phyloP scores from a whole-genome alignment of 2,888 invertebrate genomes.

The Agrotis exclamationis region DNA sequence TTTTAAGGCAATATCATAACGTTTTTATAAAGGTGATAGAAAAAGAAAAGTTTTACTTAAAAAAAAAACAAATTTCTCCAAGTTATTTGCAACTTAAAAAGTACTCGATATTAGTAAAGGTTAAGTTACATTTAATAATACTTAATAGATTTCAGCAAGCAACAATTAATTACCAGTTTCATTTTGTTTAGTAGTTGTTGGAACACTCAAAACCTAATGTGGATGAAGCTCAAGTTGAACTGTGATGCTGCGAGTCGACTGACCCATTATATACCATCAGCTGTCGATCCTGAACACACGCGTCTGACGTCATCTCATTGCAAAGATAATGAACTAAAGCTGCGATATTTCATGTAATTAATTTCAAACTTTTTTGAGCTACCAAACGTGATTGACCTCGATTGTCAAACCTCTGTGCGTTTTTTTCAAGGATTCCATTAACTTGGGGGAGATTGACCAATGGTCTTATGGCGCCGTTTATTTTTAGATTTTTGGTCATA shows the following conservation, averaged over 20 bases:
- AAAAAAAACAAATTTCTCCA: too few species aligned
- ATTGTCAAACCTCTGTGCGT: slow-evolving; percentile 75
- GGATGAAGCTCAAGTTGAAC: slow-evolving; percentile 73
- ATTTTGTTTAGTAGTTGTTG: slow-evolving; percentile 73
- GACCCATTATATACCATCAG: slow-evolving; percentile 85
- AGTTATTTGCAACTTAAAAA: too few species aligned
- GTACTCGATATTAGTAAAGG: accelerated
- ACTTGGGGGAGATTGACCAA: slow-evolving; percentile 66
- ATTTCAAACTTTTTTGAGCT: slow-evolving; percentile 71
- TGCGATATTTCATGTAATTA: slow-evolving; percentile 83
- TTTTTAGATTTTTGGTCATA: not conserved
- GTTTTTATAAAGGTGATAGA: too few species aligned
- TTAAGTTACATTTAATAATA: not conserved
- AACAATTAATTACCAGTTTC: slow-evolving; percentile 84
- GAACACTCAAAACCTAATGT: slow-evolving; percentile 54
- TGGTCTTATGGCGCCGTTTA: slow-evolving; percentile 23
- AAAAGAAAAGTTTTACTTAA: too few species aligned
- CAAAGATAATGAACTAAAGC: slow-evolving; percentile 74
- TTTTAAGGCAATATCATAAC: too few species aligned
- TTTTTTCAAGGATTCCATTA: slow-evolving; percentile 79
- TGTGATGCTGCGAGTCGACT: slow-evolving; percentile 74
- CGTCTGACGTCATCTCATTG: slow-evolving; percentile 82
- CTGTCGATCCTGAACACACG: slow-evolving; percentile 82
- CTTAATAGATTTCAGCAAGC: slow-evolving; percentile 26
- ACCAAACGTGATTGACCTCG: slow-evolving; percentile 81